These are phyloP conservation scores for Porites evermanni DNA, from an alignment of 92 coral and sea anemone genomes.

Conservation along the genomic window DNA sequence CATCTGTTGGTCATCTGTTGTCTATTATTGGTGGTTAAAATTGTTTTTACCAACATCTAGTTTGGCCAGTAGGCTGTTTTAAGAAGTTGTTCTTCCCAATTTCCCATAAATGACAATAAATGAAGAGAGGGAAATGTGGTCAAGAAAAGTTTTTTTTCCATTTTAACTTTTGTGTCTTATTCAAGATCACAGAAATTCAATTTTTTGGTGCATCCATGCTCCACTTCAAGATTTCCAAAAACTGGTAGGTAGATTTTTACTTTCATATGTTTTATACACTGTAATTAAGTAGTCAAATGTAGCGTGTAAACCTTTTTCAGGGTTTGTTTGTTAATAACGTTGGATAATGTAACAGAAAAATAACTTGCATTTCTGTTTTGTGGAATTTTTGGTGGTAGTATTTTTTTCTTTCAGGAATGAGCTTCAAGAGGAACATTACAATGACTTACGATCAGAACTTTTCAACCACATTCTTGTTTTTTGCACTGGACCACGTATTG, in stretches of 20 bases:
- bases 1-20: too few relatives aligned
- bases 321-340: too few relatives aligned
- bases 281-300: too few relatives aligned
- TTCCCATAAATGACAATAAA: too few relatives aligned
- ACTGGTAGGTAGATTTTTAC: constrained; percentile 71
- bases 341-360: background rate
- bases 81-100: too few relatives aligned
- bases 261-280: too few relatives aligned
- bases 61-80: too few relatives aligned
- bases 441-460: constrained; percentile 80
- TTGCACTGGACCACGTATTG: constrained; percentile 91
- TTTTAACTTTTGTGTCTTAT: background rate
- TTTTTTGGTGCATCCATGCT: constrained; percentile 98
- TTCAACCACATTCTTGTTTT: constrained; percentile 85
- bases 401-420: constrained; percentile 70
- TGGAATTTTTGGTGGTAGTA: background rate
- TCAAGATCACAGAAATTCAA: constrained; percentile 90
- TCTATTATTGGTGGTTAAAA: too few relatives aligned
- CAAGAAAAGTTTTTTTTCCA: background rate
- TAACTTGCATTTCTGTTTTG: background rate
- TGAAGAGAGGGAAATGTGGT: too few relatives aligned
- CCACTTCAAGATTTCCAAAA: constrained; percentile 92
- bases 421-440: constrained; percentile 85
- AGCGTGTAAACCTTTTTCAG: too few relatives aligned
- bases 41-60: too few relatives aligned